Evolutionary conservation across 2,797 vertebrate genomes (phyloP).

Genomic region (Tadarida brasiliensis): DNA sequence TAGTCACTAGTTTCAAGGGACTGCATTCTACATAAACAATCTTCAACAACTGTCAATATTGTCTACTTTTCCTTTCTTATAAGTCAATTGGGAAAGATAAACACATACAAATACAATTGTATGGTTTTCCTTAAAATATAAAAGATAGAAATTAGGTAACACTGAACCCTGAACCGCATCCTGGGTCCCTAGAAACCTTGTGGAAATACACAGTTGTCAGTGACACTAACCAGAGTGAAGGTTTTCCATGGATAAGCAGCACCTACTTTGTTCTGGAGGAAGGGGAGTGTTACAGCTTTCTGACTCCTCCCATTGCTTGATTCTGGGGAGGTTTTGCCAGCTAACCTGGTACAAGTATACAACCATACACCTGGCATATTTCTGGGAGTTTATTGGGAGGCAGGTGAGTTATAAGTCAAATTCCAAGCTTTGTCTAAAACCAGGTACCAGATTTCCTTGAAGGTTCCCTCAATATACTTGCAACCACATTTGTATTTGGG

Average conservation of each 20-base stretch:
- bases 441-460: not conserved
- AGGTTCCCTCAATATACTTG: not conserved
- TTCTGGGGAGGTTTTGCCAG: not conserved
- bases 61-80: not conserved
- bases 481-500: not conserved
- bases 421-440: not conserved
- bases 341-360: not conserved
- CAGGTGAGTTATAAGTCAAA: not conserved
- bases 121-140: constrained; percentile 39
- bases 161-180: not conserved
- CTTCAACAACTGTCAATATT: constrained; percentile 15
- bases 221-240: not conserved
- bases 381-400: not conserved
- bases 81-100: constrained; percentile 1
- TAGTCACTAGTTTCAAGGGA: constrained; percentile 4
- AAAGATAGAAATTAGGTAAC: not conserved
- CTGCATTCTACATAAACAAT: not conserved
- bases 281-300: not conserved
- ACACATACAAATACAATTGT: not conserved
- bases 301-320: not conserved
- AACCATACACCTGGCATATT: not conserved
- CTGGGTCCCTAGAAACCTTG: not conserved
- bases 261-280: not conserved
- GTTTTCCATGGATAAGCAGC: not conserved
- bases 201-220: not conserved